Percentiles rank a stretch among this genome's conserved stretches.
Evolutionary conservation across 2,113 vertebrate species (phyloP).

Genomic region (Dinomys branickii): DNA sequence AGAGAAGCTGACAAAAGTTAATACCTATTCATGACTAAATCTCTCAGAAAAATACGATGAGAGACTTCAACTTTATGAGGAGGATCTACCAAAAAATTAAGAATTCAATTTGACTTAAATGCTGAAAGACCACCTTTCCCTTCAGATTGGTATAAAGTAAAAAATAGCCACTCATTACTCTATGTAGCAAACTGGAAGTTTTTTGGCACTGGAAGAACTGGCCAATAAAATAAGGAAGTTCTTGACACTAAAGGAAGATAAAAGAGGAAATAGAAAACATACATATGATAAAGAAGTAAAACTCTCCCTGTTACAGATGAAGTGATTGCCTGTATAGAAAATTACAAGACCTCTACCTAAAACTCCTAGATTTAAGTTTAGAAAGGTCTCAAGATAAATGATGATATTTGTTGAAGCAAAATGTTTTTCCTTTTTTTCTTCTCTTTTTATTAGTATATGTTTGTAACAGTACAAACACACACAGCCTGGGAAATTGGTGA

Average conservation of each 20-base stretch:
- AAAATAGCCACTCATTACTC: neutral
- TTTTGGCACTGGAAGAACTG: neutral
- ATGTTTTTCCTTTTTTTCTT: neutral
- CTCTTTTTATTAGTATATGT: neutral
- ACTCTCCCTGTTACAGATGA: neutral
- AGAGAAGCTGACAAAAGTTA: neutral
- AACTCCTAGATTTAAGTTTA: neutral
- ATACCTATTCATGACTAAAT: neutral
- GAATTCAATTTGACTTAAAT: neutral
- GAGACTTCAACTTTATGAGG: neutral
- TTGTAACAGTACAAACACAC: neutral
- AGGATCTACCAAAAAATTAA: neutral
- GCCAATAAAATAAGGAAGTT: neutral
- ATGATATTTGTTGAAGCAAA: neutral
- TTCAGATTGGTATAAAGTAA: neutral
- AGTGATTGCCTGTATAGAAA: neutral
- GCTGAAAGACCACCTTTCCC: neutral
- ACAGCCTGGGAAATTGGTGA: neutral
- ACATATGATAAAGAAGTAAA: neutral
- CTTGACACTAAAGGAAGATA: neutral
- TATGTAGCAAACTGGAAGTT: neutral
- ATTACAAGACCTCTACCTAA: neutral
- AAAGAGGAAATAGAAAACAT: neutral
- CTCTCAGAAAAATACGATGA: neutral
- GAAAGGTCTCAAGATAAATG: neutral